Evolutionary conservation across 2,797 vertebrate genomes (phyloP).

Genomic region (Lutjanus argentimaculatus): DNA sequence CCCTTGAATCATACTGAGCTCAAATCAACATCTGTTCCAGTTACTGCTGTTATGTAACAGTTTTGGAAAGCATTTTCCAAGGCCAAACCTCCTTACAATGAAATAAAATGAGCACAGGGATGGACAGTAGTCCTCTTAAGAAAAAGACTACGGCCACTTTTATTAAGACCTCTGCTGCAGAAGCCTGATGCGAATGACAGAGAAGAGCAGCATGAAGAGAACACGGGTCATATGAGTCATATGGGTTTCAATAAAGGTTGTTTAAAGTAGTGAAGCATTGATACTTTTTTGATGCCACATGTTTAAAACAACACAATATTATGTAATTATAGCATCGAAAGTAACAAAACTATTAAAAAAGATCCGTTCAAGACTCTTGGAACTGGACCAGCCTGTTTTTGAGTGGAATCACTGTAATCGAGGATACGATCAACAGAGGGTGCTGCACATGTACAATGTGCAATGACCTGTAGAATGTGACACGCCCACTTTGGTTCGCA

Average conservation of each 20-base stretch:
- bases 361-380: too few relatives aligned
- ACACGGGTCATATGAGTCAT: constrained; percentile 2
- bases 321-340: too few relatives aligned
- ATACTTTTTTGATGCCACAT: too few relatives aligned
- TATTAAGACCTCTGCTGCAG: constrained; percentile 21
- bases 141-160: constrained; percentile 20
- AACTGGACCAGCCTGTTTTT: too few relatives aligned
- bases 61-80: constrained; percentile 70
- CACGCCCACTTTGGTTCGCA: too few relatives aligned
- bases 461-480: too few relatives aligned
- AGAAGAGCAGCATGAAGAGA: background rate
- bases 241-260: background rate
- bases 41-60: constrained; percentile 79
- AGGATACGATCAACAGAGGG: too few relatives aligned
- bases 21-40: constrained; percentile 84
- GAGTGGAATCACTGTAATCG: too few relatives aligned
- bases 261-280: too few relatives aligned
- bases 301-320: too few relatives aligned
- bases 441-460: too few relatives aligned
- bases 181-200: constrained; percentile 1
- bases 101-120: constrained; percentile 50
- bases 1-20: constrained; percentile 71
- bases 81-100: constrained; percentile 65
- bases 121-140: constrained; percentile 35
- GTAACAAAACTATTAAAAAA: too few relatives aligned